Base-by-base conservation (phyloP, 1,140 invertebrate genomes). In the Chironomus tepperi region DNA sequence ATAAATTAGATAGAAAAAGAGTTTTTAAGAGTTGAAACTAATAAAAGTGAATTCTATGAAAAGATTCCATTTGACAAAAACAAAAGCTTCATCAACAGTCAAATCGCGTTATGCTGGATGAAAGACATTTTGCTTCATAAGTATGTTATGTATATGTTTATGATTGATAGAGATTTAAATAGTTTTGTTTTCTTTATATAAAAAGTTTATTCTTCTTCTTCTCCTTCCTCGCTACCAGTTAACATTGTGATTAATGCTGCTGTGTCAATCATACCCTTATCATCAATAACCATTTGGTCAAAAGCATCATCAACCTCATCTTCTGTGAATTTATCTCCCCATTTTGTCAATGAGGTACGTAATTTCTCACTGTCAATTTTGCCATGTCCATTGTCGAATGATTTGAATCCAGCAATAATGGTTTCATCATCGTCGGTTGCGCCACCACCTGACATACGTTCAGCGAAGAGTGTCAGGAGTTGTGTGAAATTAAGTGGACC, bases 401-500 rank as follows among this genome's bases (percentile, higher is more conserved):
- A 92, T 84, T 90, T 92, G 89, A 99, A 98, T 79, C 96, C 96
- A 82, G 91, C 91, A 83, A 95, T 91, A 79, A 99, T 92, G 78
- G 95, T 92, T 74, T 96, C 93, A 81, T 99, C 97, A 75, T 98
- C 95, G 84, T 98, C 97, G 78, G 88, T 88, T 79, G 88, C 88
- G 78, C 88, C 88, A 78, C 88, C 87, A 80, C 89, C 90, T 77
- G 89, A 88, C 90, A 95, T 94, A 82, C 93, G 89, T 84, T 89
- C 90, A 82, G 93, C 95, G 86, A 97, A 98, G 76, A 98, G 88
- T 79, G 91, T 93, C 77, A 98, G 86, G 81, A 97, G 88, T 84
- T 95, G 93, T 79, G 95, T 97, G 88, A 97, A 97, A 87, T 96
- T 97, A 86, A 97, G 92, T 79, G 95, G 95, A 79, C 93, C 95